These are phyloP conservation scores for Brachyhypopomus occidentalis DNA, from an alignment of 2,113 vertebrate species.

Conservation along the genomic window DNA sequence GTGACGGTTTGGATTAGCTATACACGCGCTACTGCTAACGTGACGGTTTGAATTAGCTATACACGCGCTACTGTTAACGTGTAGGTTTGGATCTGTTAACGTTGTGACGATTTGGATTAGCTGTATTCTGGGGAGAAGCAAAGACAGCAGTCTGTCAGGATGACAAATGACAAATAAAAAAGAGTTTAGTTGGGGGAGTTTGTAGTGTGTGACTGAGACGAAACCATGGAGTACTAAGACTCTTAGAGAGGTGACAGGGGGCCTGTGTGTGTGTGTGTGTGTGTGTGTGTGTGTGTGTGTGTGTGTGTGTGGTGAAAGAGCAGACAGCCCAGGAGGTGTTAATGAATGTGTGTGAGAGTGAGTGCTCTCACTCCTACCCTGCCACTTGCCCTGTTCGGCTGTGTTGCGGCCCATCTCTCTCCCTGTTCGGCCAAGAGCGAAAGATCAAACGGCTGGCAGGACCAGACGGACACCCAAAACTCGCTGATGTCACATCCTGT, in stretches of 20 bases:
- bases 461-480: slow-evolving; percentile 77
- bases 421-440: slow-evolving; percentile 75
- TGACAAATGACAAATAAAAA: not conserved
- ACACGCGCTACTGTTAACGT: not conserved
- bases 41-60: too few species aligned
- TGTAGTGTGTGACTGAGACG: slow-evolving; percentile 7
- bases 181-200: not conserved
- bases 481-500: slow-evolving; percentile 74
- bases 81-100: too few species aligned
- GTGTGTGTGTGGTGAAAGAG: slow-evolving; percentile 67
- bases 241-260: slow-evolving; percentile 24
- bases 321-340: slow-evolving; percentile 80
- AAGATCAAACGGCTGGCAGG: slow-evolving; percentile 79
- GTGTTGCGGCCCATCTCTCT: slow-evolving; percentile 58
- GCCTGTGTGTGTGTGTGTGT: slow-evolving; percentile 35
- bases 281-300: slow-evolving; percentile 45
- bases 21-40: too few species aligned
- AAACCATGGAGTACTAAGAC: slow-evolving; percentile 16
- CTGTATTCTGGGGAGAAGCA: not conserved
- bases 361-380: slow-evolving; percentile 73
- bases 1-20: too few species aligned
- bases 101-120: not conserved
- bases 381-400: slow-evolving; percentile 75
- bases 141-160: not conserved
- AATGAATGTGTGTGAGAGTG: slow-evolving; percentile 73